These are phyloP conservation scores for Patella ulyssiponensis DNA, from an alignment of 2,888 invertebrate species.

Conservation along the genomic window DNA sequence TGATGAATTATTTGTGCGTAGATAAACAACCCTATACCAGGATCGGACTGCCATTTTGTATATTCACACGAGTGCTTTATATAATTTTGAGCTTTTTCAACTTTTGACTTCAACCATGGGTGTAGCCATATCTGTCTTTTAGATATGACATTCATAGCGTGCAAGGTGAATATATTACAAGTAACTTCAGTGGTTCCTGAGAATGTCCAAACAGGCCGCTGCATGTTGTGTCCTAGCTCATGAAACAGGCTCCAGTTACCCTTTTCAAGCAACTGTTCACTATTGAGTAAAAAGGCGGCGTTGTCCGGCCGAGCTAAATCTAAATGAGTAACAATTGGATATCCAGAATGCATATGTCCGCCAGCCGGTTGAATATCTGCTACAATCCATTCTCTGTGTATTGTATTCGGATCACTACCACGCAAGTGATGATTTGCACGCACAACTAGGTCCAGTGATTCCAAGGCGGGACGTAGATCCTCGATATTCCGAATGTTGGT, in stretches of 20 bases:
- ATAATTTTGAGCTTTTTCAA: neutral
- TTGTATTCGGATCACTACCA: neutral
- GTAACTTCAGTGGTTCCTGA: neutral
- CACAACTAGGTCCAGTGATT: neutral
- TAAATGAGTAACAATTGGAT: neutral
- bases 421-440: neutral
- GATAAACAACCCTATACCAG: neutral
- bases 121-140: neutral
- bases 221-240: neutral
- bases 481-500: neutral
- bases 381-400: neutral
- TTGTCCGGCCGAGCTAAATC: neutral
- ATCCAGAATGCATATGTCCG: conserved; percentile 5
- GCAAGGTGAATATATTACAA: neutral
- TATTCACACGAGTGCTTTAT: neutral
- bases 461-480: neutral
- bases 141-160: neutral
- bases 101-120: neutral
- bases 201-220: neutral
- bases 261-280: neutral
- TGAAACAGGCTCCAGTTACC: conserved; percentile 1
- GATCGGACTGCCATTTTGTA: conserved; percentile 1
- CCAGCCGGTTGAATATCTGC: neutral
- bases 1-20: neutral
- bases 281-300: neutral